phyloP scores from a whole-genome alignment of 1,140 invertebrate genomes.

The Heliconius congener region DNA sequence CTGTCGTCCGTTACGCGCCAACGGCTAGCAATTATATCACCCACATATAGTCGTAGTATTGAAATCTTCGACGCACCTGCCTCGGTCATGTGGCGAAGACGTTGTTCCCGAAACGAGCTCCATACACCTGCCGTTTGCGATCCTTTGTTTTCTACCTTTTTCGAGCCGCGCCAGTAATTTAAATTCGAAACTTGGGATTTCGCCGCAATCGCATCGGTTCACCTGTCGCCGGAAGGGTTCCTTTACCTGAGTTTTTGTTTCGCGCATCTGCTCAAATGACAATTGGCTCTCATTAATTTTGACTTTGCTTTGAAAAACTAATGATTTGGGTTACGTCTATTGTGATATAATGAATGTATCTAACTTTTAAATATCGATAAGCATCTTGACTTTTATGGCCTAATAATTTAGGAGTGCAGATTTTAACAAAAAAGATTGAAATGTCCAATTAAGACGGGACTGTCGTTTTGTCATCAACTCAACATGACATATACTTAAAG shows the following conservation, averaged over 20 bases:
- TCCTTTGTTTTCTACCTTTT: constrained; percentile 74
- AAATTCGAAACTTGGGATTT: constrained; percentile 76
- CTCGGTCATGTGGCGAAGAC: constrained; percentile 80
- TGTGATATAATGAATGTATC: constrained; percentile 57
- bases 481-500: neutral
- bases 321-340: constrained; percentile 46
- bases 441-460: neutral
- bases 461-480: neutral
- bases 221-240: constrained; percentile 81
- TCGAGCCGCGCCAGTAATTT: constrained; percentile 72
- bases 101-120: constrained; percentile 57
- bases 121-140: constrained; percentile 72
- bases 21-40: constrained; percentile 79
- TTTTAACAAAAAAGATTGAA: neutral
- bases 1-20: constrained; percentile 81
- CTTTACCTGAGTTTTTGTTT: constrained; percentile 77
- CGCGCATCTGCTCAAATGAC: constrained; percentile 73
- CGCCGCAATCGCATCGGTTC: constrained; percentile 70
- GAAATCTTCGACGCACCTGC: constrained; percentile 76
- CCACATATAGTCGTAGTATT: constrained; percentile 66
- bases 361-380: constrained; percentile 48
- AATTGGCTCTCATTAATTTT: constrained; percentile 63
- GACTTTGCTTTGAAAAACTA: constrained; percentile 51
- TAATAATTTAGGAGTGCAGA: constrained; percentile 5
- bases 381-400: neutral